These are phyloP conservation scores for Acrossocheilus fasciatus DNA, from an alignment of 2,797 vertebrate genomes.

Conservation along the genomic window DNA sequence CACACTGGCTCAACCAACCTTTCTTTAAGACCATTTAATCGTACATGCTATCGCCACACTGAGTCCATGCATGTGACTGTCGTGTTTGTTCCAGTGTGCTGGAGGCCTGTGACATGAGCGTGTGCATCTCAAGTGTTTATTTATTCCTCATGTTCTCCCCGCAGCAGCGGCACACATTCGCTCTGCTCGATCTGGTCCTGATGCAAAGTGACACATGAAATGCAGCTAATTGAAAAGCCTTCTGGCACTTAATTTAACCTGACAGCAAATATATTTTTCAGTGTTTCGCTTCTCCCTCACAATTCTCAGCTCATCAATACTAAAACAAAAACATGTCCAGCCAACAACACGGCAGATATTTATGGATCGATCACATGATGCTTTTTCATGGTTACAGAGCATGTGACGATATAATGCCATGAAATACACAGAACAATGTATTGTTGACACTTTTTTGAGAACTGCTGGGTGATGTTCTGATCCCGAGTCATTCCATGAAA, in stretches of 20 bases:
- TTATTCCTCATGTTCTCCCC: conserved; percentile 40
- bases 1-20: not conserved
- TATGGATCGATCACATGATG: conserved; percentile 56
- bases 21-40: not conserved
- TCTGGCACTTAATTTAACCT: conserved; percentile 66
- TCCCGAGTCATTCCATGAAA: not conserved
- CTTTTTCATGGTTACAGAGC: not conserved
- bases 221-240: conserved; percentile 71
- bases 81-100: not conserved
- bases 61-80: too few relatives aligned
- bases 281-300: not conserved
- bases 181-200: conserved; percentile 51
- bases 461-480: not conserved
- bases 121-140: conserved; percentile 18
- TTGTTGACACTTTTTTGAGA: not conserved
- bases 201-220: conserved; percentile 77
- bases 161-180: not conserved
- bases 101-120: not conserved
- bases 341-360: conserved; percentile 28
- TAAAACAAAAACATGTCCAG: conserved; percentile 62
- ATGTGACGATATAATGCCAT: not conserved
- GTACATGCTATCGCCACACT: not conserved
- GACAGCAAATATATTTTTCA: conserved; percentile 70
- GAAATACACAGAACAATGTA: not conserved
- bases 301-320: conserved; percentile 63